Conservation (phyloP, 2,888 invertebrate genomes). For the Tiliacea aurago region DNA sequence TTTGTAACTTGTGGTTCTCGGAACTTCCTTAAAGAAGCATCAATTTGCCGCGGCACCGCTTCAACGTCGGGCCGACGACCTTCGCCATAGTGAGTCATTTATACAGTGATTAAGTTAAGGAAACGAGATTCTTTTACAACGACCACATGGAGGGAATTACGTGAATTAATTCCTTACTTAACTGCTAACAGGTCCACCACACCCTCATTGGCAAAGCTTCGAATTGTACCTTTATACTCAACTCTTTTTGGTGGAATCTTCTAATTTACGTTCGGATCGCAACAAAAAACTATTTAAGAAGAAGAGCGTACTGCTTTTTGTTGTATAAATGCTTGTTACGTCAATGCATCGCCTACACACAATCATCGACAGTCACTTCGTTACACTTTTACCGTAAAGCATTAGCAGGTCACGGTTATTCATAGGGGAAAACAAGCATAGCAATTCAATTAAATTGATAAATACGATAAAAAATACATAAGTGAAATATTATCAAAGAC, state of each 20-base stretch:
- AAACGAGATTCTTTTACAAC: conserved; percentile 67
- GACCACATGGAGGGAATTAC: conserved; percentile 53
- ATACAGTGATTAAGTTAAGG: conserved; percentile 72
- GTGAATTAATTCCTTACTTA: conserved; percentile 46
- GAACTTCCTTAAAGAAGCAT: conserved; percentile 77
- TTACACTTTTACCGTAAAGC: conserved; percentile 24
- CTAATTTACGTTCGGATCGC: not conserved
- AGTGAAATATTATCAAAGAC: not conserved
- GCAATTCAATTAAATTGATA: conserved; percentile 11
- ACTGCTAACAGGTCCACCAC: not conserved
- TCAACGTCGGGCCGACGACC: conserved; percentile 76
- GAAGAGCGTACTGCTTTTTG: not conserved
- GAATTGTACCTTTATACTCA: not conserved
- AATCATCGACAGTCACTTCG: conserved; percentile 27
- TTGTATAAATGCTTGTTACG: conserved; percentile 7
- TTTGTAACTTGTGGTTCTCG: conserved; percentile 74
- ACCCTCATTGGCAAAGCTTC: not conserved
- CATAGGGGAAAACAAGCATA: conserved; percentile 7
- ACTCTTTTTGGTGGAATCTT: not conserved
- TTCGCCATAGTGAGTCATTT: conserved; percentile 76
- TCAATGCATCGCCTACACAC: conserved; percentile 6
- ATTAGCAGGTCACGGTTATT: conserved; percentile 12
- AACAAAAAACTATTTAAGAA: not conserved
- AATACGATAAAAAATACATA: not conserved
- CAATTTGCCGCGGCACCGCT: conserved; percentile 76